Percentiles rank a stretch among this genome's conserved stretches.
Conservation (phyloP, 2,113 vertebrate species). For the Barnardius zonarius region DNA sequence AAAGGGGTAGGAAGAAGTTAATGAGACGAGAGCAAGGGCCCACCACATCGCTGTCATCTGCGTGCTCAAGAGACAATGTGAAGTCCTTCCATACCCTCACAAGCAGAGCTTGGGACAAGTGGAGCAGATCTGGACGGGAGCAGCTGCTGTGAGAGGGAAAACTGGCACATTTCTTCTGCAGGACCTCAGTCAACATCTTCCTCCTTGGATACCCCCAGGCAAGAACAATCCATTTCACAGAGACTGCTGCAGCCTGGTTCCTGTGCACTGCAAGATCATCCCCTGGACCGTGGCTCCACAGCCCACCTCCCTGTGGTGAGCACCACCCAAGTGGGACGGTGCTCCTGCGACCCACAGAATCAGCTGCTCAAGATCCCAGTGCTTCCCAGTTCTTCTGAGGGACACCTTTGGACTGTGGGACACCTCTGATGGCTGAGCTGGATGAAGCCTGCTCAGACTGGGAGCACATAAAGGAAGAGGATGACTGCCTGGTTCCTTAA, state of each 20-base stretch:
- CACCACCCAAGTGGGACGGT: neutral
- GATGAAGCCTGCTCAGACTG: neutral
- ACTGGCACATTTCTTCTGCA: neutral
- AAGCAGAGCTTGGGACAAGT: neutral
- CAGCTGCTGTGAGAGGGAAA: neutral
- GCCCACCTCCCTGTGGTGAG: neutral
- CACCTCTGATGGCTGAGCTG: neutral
- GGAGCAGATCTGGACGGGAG: neutral
- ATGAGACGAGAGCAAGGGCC: neutral
- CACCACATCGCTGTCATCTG: neutral
- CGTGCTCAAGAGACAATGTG: accelerated
- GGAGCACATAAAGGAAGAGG: neutral
- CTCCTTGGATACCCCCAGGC: neutral
- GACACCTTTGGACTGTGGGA: neutral
- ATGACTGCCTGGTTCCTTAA: neutral
- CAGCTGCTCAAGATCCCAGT: neutral
- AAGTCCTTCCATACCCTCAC: neutral
- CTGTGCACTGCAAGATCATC: neutral
- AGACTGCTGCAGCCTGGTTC: neutral
- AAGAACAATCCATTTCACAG: accelerated
- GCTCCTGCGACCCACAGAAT: neutral
- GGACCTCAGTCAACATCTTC: neutral
- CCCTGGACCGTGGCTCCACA: neutral
- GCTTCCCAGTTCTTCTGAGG: neutral
- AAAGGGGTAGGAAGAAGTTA: neutral